Base-by-base conservation (phyloP, 2,797 vertebrate species). In the Knipowitschia caucasica region DNA sequence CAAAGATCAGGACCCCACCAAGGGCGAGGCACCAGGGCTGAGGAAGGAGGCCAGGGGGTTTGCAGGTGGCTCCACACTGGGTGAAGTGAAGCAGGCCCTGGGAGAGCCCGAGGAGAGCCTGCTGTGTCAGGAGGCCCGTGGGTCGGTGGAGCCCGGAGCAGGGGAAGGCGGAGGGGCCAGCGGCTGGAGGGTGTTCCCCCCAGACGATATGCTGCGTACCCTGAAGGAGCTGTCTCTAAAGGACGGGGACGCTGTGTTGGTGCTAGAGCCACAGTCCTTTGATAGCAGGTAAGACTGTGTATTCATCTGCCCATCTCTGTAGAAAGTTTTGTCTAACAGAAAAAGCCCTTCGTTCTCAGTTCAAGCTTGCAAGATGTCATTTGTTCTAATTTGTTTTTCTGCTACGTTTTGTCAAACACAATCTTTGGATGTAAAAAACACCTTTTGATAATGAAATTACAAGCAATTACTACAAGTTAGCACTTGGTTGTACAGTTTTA, bases 241-340 rank as follows among this genome's bases (percentile, higher is more conserved):
- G 20, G 91, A 98, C 0, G 94, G 94, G 7, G 95, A 94, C n/a
- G 88, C 91, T 0, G 20, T 99, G 39, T 71, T 95, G 42, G 77
- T 97, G 64, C 83, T 94, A 59, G 90, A 93, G 73, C 87, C 82
- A 0, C 84, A 90, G 53, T 87, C 84, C 7, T 80, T 88, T 1
- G 86, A 89, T 69, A 86, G 86, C 83, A 95, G 94, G 96, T 78
- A 53, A 10, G 21, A 12, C 15, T n/a, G n/a, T n/a, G n/a, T n/a
- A n/a, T n/a, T n/a, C n/a, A n/a, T n/a, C n/a, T n/a, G n/a, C n/a
- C n/a, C n/a, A n/a, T n/a, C n/a, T n/a, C n/a, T n/a, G n/a, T n/a
- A n/a, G n/a, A n/a, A n/a, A n/a, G n/a, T n/a, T 34, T 34, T 34
- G 14, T 34, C 0, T n/a, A 34, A n/a, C 31, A 11, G 5, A 0